These are phyloP conservation scores for Drosophila kurseongensis DNA, from an alignment of 1,140 invertebrate genomes.

Conservation along the genomic window DNA sequence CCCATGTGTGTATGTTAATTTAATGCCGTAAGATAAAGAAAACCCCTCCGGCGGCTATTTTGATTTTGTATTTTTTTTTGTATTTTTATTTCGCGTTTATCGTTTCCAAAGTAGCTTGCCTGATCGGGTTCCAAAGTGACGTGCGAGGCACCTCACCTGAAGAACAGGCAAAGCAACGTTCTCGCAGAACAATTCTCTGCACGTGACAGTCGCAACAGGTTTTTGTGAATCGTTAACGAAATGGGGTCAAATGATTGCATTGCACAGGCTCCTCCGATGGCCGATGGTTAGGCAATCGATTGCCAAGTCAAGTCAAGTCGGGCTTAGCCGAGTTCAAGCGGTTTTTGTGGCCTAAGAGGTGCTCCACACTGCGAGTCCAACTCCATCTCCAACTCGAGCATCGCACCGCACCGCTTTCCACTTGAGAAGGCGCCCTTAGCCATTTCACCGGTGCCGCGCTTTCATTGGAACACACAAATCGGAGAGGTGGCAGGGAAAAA, in stretches of 20 bases:
- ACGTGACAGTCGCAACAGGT: conserved; percentile 61
- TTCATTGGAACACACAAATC: conserved; percentile 42
- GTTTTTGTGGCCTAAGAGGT: conserved; percentile 41
- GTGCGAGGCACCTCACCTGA: conserved; percentile 21
- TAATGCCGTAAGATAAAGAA: conserved; percentile 43
- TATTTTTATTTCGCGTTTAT: conserved; percentile 18
- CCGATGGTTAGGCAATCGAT: conserved; percentile 45
- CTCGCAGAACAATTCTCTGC: conserved; percentile 43
- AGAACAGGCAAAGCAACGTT: conserved; percentile 37
- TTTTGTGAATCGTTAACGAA: conserved; percentile 55
- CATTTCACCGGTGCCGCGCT: conserved; percentile 56
- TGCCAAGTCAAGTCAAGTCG: conserved; percentile 29
- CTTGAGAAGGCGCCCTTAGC: conserved; percentile 57
- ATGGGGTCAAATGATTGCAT: conserved; percentile 49
- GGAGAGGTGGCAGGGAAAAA: conserved; percentile 22
- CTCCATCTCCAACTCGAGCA: neutral
- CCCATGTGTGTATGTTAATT: conserved; percentile 52
- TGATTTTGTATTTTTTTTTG: conserved; percentile 24
- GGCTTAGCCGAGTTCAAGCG: conserved; percentile 45
- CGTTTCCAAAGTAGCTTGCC: conserved; percentile 38
- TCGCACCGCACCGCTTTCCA: conserved; percentile 28
- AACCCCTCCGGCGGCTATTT: conserved; percentile 55
- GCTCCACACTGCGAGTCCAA: conserved; percentile 7
- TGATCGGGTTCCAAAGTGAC: conserved; percentile 54
- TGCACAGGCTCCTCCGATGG: conserved; percentile 30